These are phyloP conservation scores for Semnornis frantzii DNA, from an alignment of 2,113 vertebrate genomes.

Conservation along the genomic window DNA sequence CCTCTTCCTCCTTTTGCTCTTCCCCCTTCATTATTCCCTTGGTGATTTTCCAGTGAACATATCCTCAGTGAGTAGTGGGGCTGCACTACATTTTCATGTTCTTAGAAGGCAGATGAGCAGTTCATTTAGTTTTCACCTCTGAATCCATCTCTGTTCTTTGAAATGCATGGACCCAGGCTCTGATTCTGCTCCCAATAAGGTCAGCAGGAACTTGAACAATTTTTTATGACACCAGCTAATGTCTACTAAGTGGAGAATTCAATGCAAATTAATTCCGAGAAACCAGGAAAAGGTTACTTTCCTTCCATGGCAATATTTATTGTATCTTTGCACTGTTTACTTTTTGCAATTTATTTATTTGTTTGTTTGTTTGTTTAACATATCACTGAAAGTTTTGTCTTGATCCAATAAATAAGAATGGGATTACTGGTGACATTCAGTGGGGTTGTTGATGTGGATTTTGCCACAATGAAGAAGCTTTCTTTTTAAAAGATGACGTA, in stretches of 20 bases:
- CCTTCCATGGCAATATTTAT: background rate
- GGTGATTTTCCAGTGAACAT: conserved; percentile 45
- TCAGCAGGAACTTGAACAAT: background rate
- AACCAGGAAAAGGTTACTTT: background rate
- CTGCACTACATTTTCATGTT: background rate
- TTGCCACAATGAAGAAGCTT: background rate
- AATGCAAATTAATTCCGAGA: background rate
- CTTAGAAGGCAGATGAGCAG: background rate
- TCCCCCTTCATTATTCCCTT: conserved; percentile 56
- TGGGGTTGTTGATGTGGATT: background rate
- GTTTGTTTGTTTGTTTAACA: background rate
- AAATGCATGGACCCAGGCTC: background rate
- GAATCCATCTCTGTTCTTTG: background rate
- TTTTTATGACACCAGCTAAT: background rate
- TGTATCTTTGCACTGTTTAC: background rate
- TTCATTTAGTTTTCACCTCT: background rate
- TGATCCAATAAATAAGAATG: background rate
- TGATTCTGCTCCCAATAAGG: background rate
- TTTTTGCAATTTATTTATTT: background rate
- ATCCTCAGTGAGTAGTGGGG: conserved; percentile 12
- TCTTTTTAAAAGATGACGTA: background rate
- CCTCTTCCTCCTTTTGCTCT: conserved; percentile 50
- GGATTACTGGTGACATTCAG: background rate
- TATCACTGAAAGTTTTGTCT: background rate
- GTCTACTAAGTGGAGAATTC: background rate